Evolutionary conservation across 2,113 vertebrate species (phyloP), one percentile per base, ranked within the genome.

Genomic region (Myrmecophaga tridactyla): DNA sequence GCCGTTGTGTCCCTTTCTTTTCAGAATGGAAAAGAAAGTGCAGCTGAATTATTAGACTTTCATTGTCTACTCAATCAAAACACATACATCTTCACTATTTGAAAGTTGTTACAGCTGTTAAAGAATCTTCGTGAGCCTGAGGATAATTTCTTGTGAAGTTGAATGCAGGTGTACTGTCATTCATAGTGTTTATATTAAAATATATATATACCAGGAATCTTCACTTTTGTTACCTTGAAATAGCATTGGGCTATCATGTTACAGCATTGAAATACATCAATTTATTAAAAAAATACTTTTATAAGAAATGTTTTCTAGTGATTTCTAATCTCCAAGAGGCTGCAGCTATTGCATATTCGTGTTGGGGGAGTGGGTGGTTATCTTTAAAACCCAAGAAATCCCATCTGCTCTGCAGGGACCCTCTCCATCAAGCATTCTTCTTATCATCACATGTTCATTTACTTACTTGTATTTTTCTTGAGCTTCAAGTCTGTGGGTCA

Each of bases 281-380:
- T 99, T 98, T 99, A 99, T 98, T 99, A 98, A 99, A 98, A 98
- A 98, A 98, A 96, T 98, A 98, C 98, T 98, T 98, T 99, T 98
- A 70, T 98, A 98, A 97, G 98, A 98, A 98, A 97, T 82, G 85
- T 72, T 69, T 82, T 72, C 18, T 62, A 80, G 89, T 97, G 70
- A 82, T 97, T 94, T 96, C 92, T 96, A 77, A 86, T 89, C 63
- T 92, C 62, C 39, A 41, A n/a, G 51, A 89, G 39, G 72, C 12
- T n/a, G 4, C 7, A 39, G 0, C 58, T 83, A 14, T 78, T 62
- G 31, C 3, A 17, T 20, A 1, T 78, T n/a, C 65, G 90, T 39
- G 41, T 43, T 34, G 17, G 43, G 13, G 36, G 4, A 31, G 11
- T 31, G 53, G 83, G 51, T 17, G 27, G 39, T 11, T 67, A 25